A percentile compares a stretch with the other conserved stretches of the same genome.
Conservation (phyloP, 2,797 vertebrate species). For the Hypotaenidia philippensis region DNA sequence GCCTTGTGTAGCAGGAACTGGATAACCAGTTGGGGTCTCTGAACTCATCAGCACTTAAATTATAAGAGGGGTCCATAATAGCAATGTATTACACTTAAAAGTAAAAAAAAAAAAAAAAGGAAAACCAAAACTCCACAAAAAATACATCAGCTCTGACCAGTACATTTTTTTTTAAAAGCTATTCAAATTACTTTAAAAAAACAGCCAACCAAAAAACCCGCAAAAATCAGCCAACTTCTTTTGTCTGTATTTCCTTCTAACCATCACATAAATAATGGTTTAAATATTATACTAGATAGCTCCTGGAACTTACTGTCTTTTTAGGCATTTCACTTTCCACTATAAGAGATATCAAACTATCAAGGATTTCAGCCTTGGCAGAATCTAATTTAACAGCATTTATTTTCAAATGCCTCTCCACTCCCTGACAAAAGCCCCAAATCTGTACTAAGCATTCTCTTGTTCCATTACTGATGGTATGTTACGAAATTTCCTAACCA, state of each 20-base stretch:
- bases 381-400: background rate
- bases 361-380: background rate
- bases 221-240: too few relatives aligned
- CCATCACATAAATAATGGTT: background rate
- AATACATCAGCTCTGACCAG: background rate
- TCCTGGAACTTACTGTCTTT: background rate
- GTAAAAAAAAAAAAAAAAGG: background rate
- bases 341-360: background rate
- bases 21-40: background rate
- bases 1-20: background rate
- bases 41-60: background rate
- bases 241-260: too few relatives aligned
- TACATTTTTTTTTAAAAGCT: background rate
- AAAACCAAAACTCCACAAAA: too few relatives aligned
- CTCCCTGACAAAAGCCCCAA: background rate
- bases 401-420: slow-evolving; percentile 4
- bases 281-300: background rate
- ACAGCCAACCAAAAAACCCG: background rate
- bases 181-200: background rate
- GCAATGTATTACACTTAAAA: background rate
- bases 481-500: background rate
- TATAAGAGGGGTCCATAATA: background rate
- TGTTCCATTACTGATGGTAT: background rate
- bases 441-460: background rate
- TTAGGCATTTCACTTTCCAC: background rate